Base-by-base conservation (phyloP, 2,113 vertebrate genomes). In the Toxotes chatareus region DNA sequence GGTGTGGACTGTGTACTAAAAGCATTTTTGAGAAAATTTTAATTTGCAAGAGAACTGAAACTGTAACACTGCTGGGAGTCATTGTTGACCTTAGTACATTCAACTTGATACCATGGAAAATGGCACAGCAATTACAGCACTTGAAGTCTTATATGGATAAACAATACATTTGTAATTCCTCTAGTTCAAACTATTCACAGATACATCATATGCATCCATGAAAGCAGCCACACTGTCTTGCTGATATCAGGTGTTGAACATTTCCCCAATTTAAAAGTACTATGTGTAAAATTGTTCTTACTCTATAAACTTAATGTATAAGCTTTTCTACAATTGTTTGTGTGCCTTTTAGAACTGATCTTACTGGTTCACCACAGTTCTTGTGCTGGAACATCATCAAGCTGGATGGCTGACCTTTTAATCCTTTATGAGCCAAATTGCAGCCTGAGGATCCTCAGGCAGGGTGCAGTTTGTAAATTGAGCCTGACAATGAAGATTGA, bases 401-500 rank as follows among this genome's bases (percentile, higher is more conserved):
- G 34, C 27, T 34, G 27, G 17, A 60, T 66, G 64, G 42, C 27
- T 79, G 36, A 80, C 73, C 79, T 78, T 65, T 63, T 73, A 55
- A 80, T 86, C 51, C 57, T 59, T 62, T 71, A 55, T 13, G 49
- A 79, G 60, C 79, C 60, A 83, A 76, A 85, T 71, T 83, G 44
- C 66, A 65, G 69, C 60, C 32, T 11, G 10, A 69, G 53, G 40
- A 40, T 76, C 66, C 67, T 51, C 42, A 65, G 72, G 69, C 74
- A 67, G 11, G 36, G 42, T 27, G 21, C 32, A 19, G 42, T 80
- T 78, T 79, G 74, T 82, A 47, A 86, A 86, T 80, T 73, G 56
- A 57, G 68, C 53, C 56, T 61, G 69, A 71, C 79, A 81, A 70
- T 72, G 60, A 82, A 65, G 76, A 89, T 82, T 86, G 84, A 81